Conservation (phyloP, 2,797 vertebrate species). For the Ibycter americanus region DNA sequence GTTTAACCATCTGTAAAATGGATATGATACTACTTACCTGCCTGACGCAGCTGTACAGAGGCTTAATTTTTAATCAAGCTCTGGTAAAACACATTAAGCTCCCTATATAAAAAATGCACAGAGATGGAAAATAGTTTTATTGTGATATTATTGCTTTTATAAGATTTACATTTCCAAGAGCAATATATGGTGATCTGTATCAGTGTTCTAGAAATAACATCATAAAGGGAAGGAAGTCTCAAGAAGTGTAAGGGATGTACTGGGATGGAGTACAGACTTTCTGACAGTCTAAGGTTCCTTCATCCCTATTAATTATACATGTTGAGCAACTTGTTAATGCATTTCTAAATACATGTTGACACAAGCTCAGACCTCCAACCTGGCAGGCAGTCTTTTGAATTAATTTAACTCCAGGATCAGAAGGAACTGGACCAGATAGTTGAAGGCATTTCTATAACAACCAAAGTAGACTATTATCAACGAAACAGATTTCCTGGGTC, state of each 20-base stretch:
- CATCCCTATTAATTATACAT: slow-evolving; percentile 15
- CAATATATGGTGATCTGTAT: background rate
- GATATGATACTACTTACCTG: slow-evolving; percentile 31
- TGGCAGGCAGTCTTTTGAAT: background rate
- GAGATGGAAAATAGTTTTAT: background rate
- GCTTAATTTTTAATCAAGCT: slow-evolving; percentile 63
- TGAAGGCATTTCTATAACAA: slow-evolving; percentile 18
- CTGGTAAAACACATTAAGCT: background rate
- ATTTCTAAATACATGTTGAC: slow-evolving; percentile 44
- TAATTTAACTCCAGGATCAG: background rate
- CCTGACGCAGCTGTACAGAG: background rate
- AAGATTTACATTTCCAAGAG: background rate
- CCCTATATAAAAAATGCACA: background rate
- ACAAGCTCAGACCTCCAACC: background rate
- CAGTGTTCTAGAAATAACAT: background rate
- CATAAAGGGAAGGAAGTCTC: background rate
- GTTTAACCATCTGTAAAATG: slow-evolving; percentile 54
- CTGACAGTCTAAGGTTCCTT: slow-evolving; percentile 47
- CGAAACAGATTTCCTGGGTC: background rate
- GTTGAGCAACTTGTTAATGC: slow-evolving; percentile 50
- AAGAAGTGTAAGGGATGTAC: background rate
- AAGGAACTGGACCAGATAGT: background rate
- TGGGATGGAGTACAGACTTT: background rate
- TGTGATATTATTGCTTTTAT: background rate
- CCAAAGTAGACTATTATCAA: background rate